A percentile compares a stretch with the other conserved stretches of the same genome.
Evolutionary conservation across 2,888 invertebrate species (phyloP).

Genomic region (Disparrhopalites patrizii): DNA sequence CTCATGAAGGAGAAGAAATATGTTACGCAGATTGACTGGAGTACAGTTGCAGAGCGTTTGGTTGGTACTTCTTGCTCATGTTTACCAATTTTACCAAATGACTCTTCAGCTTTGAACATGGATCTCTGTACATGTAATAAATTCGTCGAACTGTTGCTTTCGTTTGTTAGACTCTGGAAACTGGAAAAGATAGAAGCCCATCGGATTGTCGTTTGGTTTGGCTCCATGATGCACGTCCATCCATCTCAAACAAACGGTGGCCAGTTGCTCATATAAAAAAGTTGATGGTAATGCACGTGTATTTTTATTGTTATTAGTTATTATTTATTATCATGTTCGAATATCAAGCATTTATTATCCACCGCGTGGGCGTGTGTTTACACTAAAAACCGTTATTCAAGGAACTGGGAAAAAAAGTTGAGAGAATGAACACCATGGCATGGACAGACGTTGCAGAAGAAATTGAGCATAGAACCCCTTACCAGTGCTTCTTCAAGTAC

Average conservation of each 20-base stretch:
- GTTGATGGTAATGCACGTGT: slow-evolving; percentile 27
- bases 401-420: neutral
- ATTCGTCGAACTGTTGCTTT: neutral
- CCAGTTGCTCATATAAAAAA: slow-evolving; percentile 25
- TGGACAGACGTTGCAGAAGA: slow-evolving; percentile 32
- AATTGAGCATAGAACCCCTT: slow-evolving; percentile 31
- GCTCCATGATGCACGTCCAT: slow-evolving; percentile 35
- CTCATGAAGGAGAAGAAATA: slow-evolving; percentile 25
- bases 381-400: neutral
- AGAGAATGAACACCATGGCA: neutral
- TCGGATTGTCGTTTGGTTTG: slow-evolving; percentile 40
- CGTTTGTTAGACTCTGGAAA: slow-evolving; percentile 31
- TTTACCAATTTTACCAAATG: too few relatives aligned
- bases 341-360: neutral
- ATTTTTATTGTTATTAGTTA: too few relatives aligned
- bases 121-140: neutral
- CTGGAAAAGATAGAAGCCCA: slow-evolving; percentile 33
- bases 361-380: neutral
- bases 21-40: slow-evolving; percentile 33
- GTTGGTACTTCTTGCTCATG: slow-evolving; percentile 17
- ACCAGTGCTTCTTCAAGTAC: slow-evolving; percentile 37
- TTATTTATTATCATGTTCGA: too few relatives aligned
- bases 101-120: neutral
- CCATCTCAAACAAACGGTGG: slow-evolving; percentile 34
- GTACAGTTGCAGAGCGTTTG: slow-evolving; percentile 31